Evolutionary conservation across 2,888 invertebrate genomes (phyloP).

Genomic region (Sesia bembeciformis): DNA sequence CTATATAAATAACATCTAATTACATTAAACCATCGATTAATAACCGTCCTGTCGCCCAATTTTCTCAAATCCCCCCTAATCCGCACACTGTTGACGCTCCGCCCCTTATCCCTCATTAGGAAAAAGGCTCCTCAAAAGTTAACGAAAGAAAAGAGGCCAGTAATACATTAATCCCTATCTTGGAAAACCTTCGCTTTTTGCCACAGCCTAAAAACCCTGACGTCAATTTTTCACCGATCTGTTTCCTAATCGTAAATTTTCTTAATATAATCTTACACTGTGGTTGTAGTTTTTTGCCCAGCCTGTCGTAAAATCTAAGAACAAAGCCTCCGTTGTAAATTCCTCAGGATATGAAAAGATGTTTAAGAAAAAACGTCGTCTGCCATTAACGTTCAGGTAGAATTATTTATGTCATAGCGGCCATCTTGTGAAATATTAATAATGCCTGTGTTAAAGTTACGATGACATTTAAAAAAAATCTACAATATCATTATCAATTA

Average conservation of each 20-base stretch:
- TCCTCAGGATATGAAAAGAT: slow-evolving; percentile 15
- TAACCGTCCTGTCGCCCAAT: neutral
- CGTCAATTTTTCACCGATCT: neutral
- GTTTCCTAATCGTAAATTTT: neutral
- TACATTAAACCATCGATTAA: too few relatives aligned
- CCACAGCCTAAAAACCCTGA: slow-evolving; percentile 9
- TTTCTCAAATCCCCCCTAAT: slow-evolving; percentile 5
- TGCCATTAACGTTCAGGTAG: slow-evolving; percentile 12
- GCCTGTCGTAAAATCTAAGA: slow-evolving; percentile 13
- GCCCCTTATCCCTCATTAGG: slow-evolving; percentile 13
- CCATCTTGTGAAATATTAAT: neutral
- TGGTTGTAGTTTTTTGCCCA: neutral
- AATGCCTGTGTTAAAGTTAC: neutral
- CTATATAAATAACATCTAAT: too few relatives aligned
- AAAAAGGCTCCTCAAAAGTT: slow-evolving; percentile 16
- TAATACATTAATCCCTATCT: slow-evolving; percentile 19
- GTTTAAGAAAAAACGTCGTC: slow-evolving; percentile 16
- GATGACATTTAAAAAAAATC: neutral
- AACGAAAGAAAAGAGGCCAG: slow-evolving; percentile 18
- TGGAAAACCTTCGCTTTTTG: slow-evolving; percentile 8
- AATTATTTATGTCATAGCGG: neutral
- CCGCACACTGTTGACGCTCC: slow-evolving; percentile 16
- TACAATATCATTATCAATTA: neutral
- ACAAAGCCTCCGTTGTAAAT: slow-evolving; percentile 14
- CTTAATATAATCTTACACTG: neutral